Evolutionary conservation across 2,113 vertebrate species (phyloP).

Genomic region (Rhea americana): DNA sequence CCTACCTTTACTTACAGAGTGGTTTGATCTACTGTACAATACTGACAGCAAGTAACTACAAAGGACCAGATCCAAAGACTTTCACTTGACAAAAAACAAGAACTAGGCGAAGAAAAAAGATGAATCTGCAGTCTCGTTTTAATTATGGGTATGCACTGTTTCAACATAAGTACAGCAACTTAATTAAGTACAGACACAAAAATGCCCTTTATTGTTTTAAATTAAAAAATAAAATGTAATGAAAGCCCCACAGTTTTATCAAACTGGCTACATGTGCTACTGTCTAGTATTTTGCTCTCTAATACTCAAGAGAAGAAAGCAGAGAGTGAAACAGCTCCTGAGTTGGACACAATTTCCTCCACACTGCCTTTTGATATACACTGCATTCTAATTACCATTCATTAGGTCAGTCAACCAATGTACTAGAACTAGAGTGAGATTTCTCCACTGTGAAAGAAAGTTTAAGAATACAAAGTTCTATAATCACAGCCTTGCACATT

Average conservation of each 20-base stretch:
- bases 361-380: background rate
- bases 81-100: background rate
- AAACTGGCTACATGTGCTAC: background rate
- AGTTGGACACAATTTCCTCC: background rate
- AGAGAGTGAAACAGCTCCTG: background rate
- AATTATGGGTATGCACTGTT: background rate
- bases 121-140: background rate
- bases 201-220: background rate
- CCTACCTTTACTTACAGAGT: background rate
- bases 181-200: background rate
- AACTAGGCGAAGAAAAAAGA: background rate
- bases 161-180: background rate
- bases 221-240: background rate
- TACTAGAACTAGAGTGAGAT: background rate
- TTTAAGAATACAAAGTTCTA: background rate
- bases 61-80: background rate
- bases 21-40: background rate
- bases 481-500: background rate
- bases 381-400: background rate
- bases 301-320: background rate
- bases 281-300: background rate
- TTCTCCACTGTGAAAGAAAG: background rate
- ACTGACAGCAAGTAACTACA: background rate
- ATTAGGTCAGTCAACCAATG: rapidly evolving
- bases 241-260: background rate